Conservation (phyloP, 1,140 invertebrate genomes). For the Ostrea edulis region DNA sequence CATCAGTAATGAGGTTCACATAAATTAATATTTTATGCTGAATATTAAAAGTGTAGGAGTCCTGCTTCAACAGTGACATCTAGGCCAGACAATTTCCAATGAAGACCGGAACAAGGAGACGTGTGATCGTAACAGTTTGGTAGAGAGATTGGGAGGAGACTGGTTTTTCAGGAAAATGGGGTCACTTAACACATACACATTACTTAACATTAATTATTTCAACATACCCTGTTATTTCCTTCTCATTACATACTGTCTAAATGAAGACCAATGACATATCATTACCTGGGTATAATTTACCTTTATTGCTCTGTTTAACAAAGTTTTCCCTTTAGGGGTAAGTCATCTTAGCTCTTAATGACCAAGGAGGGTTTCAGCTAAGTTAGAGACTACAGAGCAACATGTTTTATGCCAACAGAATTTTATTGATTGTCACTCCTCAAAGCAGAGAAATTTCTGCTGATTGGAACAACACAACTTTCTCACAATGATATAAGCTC, state of each 20-base stretch:
- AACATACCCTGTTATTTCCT: slow-evolving; percentile 33
- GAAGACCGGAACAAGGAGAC: not conserved
- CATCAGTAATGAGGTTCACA: slow-evolving; percentile 15
- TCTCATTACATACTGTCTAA: slow-evolving; percentile 2
- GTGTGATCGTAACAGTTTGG: not conserved
- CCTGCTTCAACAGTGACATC: not conserved
- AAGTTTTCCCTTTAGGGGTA: slow-evolving; percentile 1
- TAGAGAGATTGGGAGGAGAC: not conserved
- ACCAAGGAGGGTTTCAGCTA: slow-evolving; percentile 29
- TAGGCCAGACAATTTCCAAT: not conserved
- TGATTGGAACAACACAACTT: not conserved
- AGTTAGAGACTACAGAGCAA: not conserved
- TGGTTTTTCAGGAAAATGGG: not conserved
- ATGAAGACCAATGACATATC: slow-evolving; percentile 20
- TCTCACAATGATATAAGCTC: not conserved
- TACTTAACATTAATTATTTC: slow-evolving; percentile 28
- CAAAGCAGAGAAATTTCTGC: not conserved
- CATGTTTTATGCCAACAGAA: slow-evolving; percentile 2
- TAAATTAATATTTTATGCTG: slow-evolving; percentile 40
- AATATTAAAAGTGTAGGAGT: not conserved
- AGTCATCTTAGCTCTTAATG: slow-evolving; percentile 23
- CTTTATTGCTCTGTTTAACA: slow-evolving; percentile 42
- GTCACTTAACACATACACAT: slow-evolving; percentile 5
- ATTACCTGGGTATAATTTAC: not conserved
- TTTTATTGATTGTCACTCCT: slow-evolving; percentile 7